Evolutionary conservation across 2,113 vertebrate genomes (phyloP).

Genomic region (Oryzias javanicus): DNA sequence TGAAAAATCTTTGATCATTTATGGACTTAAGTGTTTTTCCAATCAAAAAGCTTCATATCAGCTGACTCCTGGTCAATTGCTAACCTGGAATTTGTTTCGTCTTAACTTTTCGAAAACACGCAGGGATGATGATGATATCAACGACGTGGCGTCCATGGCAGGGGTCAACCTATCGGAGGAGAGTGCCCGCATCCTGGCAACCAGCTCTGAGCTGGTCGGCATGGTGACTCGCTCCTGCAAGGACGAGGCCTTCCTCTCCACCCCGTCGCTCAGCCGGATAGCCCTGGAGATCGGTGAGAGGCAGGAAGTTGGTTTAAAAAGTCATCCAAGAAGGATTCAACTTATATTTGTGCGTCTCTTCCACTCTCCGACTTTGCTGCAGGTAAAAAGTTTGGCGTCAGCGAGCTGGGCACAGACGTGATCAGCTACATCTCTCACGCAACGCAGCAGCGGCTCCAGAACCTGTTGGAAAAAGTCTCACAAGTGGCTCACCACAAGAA

Average conservation of each 20-base stretch:
- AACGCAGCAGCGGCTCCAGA: conserved; percentile 87
- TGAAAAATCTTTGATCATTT: background rate
- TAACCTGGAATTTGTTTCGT: too few relatives aligned
- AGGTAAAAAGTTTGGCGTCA: conserved; percentile 90
- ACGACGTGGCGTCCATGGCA: conserved; percentile 91
- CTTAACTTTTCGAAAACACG: background rate
- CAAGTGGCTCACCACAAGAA: conserved; percentile 90
- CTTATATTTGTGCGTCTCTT: too few relatives aligned
- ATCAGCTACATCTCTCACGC: conserved; percentile 89
- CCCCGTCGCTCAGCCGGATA: conserved; percentile 81
- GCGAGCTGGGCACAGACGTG: conserved; percentile 86
- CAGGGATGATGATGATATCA: conserved; percentile 93
- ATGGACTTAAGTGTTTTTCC: too few relatives aligned
- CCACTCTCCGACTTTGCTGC: conserved; percentile 1
- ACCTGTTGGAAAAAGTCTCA: conserved; percentile 86
- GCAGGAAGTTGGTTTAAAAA: too few relatives aligned
- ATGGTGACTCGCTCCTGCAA: conserved; percentile 89
- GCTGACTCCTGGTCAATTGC: too few relatives aligned
- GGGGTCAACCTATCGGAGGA: conserved; percentile 92
- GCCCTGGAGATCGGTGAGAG: conserved; percentile 86
- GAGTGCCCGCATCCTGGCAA: conserved; percentile 88
- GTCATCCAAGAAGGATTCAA: too few relatives aligned
- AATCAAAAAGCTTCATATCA: too few relatives aligned
- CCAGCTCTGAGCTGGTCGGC: conserved; percentile 88
- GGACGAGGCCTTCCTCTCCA: conserved; percentile 87